These are phyloP conservation scores for Dromaius novaehollandiae DNA, from an alignment of 2,113 vertebrate genomes.

Conservation along the genomic window DNA sequence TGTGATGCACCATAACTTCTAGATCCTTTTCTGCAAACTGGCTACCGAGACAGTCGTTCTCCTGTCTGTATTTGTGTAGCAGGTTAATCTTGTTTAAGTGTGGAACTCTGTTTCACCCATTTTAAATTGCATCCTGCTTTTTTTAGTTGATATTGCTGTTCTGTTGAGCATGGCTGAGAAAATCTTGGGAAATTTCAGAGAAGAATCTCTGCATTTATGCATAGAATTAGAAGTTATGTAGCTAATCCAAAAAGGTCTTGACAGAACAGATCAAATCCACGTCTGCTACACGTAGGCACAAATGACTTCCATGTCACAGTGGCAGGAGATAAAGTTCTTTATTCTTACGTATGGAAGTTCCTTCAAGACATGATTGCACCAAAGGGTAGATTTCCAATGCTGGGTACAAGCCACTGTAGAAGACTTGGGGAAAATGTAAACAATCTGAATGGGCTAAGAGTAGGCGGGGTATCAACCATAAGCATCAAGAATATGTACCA, in stretches of 20 bases:
- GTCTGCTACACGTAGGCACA: accelerated
- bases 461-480: background rate
- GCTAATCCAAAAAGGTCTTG: background rate
- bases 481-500: background rate
- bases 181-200: background rate
- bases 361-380: background rate
- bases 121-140: background rate
- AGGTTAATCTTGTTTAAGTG: background rate
- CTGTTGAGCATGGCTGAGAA: background rate
- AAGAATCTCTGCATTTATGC: background rate
- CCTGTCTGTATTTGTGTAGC: background rate
- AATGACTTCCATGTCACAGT: background rate
- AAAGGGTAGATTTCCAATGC: background rate
- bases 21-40: background rate
- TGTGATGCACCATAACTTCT: background rate
- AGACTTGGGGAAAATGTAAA: background rate
- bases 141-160: background rate
- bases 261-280: background rate
- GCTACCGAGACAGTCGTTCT: background rate
- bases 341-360: background rate
- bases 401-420: background rate
- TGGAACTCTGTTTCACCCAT: background rate
- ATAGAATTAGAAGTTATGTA: background rate
- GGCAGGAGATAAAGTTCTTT: background rate
- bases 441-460: accelerated